Evolutionary conservation across 2,797 vertebrate genomes (phyloP).

Genomic region (Protosalanx chinensis): DNA sequence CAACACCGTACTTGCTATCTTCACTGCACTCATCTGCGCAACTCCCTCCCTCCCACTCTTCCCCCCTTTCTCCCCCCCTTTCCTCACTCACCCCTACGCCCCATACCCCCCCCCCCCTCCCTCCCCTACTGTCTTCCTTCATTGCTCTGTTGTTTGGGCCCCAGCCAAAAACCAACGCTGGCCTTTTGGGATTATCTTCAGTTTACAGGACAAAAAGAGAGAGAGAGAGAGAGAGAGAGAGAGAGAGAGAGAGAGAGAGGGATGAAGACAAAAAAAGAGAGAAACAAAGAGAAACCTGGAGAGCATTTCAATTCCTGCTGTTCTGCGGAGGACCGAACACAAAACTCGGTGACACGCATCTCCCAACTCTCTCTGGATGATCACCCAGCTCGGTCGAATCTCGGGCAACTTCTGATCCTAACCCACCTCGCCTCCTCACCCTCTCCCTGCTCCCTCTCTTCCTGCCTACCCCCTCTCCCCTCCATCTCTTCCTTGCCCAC

Average conservation of each 20-base stretch:
- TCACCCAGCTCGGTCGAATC: no score
- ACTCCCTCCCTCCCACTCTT: conserved; percentile 18
- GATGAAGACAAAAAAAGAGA: no score
- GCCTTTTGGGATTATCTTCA: conserved; percentile 33
- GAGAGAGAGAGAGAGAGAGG: no score
- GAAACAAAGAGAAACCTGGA: no score
- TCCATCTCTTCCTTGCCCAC: conserved; percentile 54
- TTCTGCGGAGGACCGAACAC: conserved; percentile 15
- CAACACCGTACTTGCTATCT: conserved; percentile 25
- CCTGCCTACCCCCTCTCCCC: conserved; percentile 36
- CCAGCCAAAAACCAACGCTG: conserved; percentile 38
- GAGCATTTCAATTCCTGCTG: neutral
- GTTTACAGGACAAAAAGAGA: conserved; percentile 3
- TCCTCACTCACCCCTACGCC: conserved; percentile 33
- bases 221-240: no score
- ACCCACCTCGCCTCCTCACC: conserved; percentile 2
- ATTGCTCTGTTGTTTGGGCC: conserved; percentile 22
- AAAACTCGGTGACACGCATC: no score
- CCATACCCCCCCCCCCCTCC: conserved; percentile 18
- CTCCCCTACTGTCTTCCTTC: conserved; percentile 28
- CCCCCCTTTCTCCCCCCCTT: conserved; percentile 9
- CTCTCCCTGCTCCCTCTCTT: conserved; percentile 22
- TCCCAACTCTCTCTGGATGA: no score
- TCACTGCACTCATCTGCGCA: conserved; percentile 31
- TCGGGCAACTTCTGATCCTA: conserved; percentile 1